These are phyloP conservation scores for Hemibagrus wyckioides DNA, from an alignment of 2,113 vertebrate species.

Conservation along the genomic window DNA sequence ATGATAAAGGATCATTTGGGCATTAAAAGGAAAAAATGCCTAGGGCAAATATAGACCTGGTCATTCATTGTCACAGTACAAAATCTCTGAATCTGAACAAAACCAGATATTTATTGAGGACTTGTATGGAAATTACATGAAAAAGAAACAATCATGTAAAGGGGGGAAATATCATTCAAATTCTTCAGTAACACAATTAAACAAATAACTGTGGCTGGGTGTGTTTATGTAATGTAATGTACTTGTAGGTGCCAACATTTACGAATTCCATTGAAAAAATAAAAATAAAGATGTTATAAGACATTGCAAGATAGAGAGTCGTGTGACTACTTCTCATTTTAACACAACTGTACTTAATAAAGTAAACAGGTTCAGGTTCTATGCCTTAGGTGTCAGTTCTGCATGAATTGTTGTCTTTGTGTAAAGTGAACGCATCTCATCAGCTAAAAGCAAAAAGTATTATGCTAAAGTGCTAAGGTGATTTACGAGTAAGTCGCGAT, in stretches of 20 bases:
- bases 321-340: neutral
- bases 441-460: slow-evolving; percentile 10
- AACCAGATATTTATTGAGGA: neutral
- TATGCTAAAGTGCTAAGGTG: neutral
- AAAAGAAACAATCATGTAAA: neutral
- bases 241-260: neutral
- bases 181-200: neutral
- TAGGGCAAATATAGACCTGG: neutral
- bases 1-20: neutral
- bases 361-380: neutral
- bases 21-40: neutral
- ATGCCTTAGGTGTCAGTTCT: too few relatives aligned
- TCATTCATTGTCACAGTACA: neutral
- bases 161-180: neutral
- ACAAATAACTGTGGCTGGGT: neutral
- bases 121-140: neutral
- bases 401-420: neutral
- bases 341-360: neutral
- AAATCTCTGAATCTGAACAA: neutral
- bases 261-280: neutral
- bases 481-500: neutral
- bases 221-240: too few relatives aligned
- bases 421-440: slow-evolving; percentile 1
- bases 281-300: neutral
- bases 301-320: too few relatives aligned